Evolutionary conservation across 2,113 vertebrate species (phyloP).

Genomic region (Platichthys stellatus): DNA sequence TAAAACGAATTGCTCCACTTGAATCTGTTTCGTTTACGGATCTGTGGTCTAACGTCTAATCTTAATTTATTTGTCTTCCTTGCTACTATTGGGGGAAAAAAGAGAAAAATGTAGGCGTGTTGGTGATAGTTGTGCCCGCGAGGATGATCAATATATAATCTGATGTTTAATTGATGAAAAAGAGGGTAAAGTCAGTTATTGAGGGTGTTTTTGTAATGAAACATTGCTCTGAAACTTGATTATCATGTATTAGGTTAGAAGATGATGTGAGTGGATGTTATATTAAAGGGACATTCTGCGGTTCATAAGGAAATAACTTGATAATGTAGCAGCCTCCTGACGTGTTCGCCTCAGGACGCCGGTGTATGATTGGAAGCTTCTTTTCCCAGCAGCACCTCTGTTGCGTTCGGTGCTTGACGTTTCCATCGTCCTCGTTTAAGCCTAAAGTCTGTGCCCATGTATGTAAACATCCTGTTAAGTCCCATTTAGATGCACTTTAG

Average conservation of each 20-base stretch:
- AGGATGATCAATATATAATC: not conserved
- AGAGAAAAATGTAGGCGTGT: not conserved
- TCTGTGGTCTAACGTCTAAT: not conserved
- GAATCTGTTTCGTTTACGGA: conserved; percentile 15
- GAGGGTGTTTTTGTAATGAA: conserved; percentile 50
- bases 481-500: conserved; percentile 69
- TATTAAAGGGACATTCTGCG: conserved; percentile 17
- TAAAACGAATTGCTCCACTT: not conserved
- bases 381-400: conserved; percentile 6
- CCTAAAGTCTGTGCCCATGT: conserved; percentile 18
- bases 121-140: conserved; percentile 22
- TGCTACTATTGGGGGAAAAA: not conserved
- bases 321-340: conserved; percentile 11
- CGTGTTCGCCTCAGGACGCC: not conserved
- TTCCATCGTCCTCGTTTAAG: too few relatives aligned
- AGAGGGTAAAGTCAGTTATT: conserved; percentile 17
- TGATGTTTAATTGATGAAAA: conserved; percentile 12
- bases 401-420: conserved; percentile 11
- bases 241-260: conserved; percentile 41
- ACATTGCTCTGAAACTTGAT: conserved; percentile 18
- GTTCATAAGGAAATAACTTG: conserved; percentile 27
- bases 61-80: conserved; percentile 10
- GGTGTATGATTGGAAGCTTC: conserved; percentile 37
- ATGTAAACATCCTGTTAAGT: conserved; percentile 33
- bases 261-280: conserved; percentile 40